A percentile compares a stretch with the other conserved stretches of the same genome.
phyloP scores from a whole-genome alignment of 2,888 invertebrate species.

The Aspidiotus destructor region DNA sequence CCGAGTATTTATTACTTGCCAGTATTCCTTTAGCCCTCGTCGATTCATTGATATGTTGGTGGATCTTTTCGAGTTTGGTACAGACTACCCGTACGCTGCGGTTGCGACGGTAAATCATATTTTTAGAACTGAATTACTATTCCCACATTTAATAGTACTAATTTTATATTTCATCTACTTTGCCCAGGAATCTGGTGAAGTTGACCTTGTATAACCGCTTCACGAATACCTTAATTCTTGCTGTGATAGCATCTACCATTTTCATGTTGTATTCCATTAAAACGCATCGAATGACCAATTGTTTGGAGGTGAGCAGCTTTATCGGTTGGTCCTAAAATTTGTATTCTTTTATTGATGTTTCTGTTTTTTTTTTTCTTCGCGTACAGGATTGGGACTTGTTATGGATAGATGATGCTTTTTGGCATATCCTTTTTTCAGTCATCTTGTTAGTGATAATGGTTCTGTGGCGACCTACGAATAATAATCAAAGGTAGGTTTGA shows the following conservation, averaged over 20 bases:
- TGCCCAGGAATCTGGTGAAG: constrained; percentile 73
- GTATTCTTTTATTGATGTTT: background rate
- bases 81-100: constrained; percentile 82
- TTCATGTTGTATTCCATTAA: constrained; percentile 91
- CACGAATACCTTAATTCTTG: constrained; percentile 85
- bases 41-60: constrained; percentile 85
- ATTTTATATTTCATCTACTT: constrained; percentile 38
- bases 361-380: constrained; percentile 11
- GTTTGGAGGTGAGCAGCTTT: constrained; percentile 57
- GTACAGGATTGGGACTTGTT: constrained; percentile 74
- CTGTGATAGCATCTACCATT: constrained; percentile 77
- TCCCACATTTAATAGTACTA: background rate
- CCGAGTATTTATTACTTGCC: constrained; percentile 60
- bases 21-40: constrained; percentile 76
- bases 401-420: constrained; percentile 92
- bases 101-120: constrained; percentile 53
- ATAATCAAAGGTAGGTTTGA: constrained; percentile 69
- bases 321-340: background rate
- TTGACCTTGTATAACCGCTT: constrained; percentile 83
- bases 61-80: constrained; percentile 80
- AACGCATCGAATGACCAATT: constrained; percentile 62
- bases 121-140: no score
- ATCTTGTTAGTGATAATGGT: constrained; percentile 86
- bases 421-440: constrained; percentile 85
- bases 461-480: constrained; percentile 89